Base-by-base conservation (phyloP, 1,140 invertebrate species). In the Globodera rostochiensis region DNA sequence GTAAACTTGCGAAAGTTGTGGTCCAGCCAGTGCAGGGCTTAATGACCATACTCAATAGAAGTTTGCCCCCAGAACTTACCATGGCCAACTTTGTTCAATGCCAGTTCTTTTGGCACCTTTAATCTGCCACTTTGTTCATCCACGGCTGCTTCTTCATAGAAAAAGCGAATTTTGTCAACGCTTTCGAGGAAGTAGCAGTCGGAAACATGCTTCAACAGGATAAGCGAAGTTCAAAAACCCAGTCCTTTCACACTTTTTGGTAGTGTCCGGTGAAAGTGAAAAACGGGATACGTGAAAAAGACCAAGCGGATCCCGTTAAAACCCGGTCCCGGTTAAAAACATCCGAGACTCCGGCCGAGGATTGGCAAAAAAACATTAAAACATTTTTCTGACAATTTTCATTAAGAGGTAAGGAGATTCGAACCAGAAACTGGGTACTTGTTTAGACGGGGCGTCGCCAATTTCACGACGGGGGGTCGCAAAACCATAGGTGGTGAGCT, bases 111-210 rank as follows among this genome's bases (percentile, higher is more conserved):
- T 91, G 90, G 86, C 15, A 96, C 94, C 86, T 93, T 90, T 6
- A 97, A 88, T 73, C 93, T 92, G 36, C 95, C 95, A 75, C 94
- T 91, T 4, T 93, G 90, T 66, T 83, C 80, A 79, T 94, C 93
- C 1, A 97, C 70, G 0, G 95, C 95, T n/a, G 93, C 93, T 73
- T 92, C 91, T 91, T 98, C 96, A 87, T 94, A 97, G 90, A 98
- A 98, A 87, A 93, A 95, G 70, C 94, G 92, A 49, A 98, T 94
- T 91, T 97, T 97, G 89, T 97, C 94, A 9, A 93, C 94, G 88
- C 95, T 97, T 21, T 95, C 93, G 73, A 97, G 86, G 88, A 98
- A 98, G 90, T 98, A 98, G 69, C 92, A 73, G 83, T 91, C 88
- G 7, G 86, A 79, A 50, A 83, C 83, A 80, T 90, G 89, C 82